Percentiles rank a stretch among this genome's conserved stretches.
Evolutionary conservation across 2,797 vertebrate species (phyloP).

Genomic region (Galaxias olidus): DNA sequence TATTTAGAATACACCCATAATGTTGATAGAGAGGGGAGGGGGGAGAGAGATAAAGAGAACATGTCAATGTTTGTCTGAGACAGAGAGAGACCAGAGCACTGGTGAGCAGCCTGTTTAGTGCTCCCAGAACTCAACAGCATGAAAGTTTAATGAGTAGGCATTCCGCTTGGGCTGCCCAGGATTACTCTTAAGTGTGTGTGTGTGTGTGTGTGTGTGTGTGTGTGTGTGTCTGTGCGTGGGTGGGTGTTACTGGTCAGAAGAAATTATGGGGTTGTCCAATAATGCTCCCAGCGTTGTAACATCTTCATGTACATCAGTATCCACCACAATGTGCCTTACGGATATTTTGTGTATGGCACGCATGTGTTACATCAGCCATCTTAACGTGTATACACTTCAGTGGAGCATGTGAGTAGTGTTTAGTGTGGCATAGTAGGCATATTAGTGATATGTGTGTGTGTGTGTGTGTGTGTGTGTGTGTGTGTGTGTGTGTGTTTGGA

Average conservation of each 20-base stretch:
- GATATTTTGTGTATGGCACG: no score
- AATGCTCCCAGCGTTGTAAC: no score
- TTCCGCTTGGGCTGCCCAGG: constrained; percentile 54
- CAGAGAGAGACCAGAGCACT: neutral
- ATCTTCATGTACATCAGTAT: neutral
- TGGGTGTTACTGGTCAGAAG: neutral
- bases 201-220: constrained; percentile 5
- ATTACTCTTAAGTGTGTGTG: constrained; percentile 10
- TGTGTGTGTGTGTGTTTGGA: constrained; percentile 2
- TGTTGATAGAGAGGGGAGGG: neutral
- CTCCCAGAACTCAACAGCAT: constrained; percentile 58
- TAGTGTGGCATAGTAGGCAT: no score
- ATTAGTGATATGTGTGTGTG: neutral
- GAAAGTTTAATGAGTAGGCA: constrained; percentile 68
- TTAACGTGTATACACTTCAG: no score
- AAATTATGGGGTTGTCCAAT: no score
- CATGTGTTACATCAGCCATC: no score
- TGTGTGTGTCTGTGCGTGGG: neutral
- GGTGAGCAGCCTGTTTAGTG: constrained; percentile 56
- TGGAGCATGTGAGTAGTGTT: no score
- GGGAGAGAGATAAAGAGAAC: neutral
- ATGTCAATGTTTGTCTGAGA: constrained; percentile 10
- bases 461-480: constrained; percentile 1
- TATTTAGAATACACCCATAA: neutral
- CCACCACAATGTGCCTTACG: no score